phyloP scores from a whole-genome alignment of 1,140 invertebrate species.

The Steinernema khuongi region DNA sequence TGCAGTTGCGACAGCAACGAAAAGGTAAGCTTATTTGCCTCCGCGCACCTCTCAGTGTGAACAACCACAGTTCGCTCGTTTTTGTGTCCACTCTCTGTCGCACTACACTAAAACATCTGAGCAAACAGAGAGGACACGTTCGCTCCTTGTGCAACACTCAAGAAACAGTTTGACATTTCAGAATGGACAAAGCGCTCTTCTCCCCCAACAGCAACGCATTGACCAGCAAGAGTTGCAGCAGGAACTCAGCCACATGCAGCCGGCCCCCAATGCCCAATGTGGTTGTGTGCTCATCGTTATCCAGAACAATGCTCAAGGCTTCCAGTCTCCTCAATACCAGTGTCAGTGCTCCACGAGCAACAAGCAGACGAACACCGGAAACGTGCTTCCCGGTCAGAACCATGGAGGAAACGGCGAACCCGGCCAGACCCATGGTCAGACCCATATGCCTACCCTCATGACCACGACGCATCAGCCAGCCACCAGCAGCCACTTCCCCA shows the following conservation, averaged over 20 bases:
- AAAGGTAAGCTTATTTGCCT: neutral
- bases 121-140: neutral
- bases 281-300: conserved; percentile 7
- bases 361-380: neutral
- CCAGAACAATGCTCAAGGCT: neutral
- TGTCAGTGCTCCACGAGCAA: neutral
- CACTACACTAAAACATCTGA: neutral
- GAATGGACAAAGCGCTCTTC: neutral
- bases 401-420: neutral
- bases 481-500: neutral
- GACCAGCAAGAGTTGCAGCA: neutral
- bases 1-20: conserved; percentile 7
- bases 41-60: neutral
- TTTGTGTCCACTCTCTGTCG: neutral
- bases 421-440: neutral
- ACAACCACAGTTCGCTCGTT: neutral
- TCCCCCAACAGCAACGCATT: conserved; percentile 1
- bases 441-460: neutral
- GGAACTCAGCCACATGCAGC: neutral
- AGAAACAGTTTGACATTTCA: neutral
- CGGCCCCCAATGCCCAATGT: neutral
- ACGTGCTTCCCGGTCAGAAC: no score
- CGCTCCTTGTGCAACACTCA: neutral
- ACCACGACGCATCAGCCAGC: neutral
- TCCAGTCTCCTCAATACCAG: conserved; percentile 2